Evolutionary conservation across 2,113 vertebrate species (phyloP).

Genomic region (Pseudorectes ferrugineus): DNA sequence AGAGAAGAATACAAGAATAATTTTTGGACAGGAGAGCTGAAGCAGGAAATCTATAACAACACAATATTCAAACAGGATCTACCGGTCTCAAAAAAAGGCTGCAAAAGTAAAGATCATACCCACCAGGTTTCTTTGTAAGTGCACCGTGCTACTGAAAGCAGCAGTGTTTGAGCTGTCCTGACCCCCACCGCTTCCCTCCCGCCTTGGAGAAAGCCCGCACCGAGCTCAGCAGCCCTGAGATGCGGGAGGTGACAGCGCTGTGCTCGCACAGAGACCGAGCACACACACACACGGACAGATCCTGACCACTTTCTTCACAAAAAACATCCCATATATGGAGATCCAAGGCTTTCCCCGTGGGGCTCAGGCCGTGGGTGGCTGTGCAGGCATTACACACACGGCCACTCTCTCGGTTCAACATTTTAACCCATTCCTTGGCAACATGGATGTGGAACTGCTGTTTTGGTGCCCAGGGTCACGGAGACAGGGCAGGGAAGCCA

Average conservation of each 20-base stretch:
- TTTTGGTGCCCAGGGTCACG: accelerated
- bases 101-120: neutral
- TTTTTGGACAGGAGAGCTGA: neutral
- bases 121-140: neutral
- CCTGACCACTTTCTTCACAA: neutral
- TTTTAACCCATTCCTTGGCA: neutral
- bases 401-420: neutral
- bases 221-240: accelerated
- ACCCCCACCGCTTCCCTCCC: accelerated
- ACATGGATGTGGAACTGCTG: accelerated
- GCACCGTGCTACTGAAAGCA: neutral
- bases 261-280: neutral
- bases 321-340: slow-evolving; percentile 46
- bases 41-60: neutral
- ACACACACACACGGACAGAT: neutral
- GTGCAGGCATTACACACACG: neutral
- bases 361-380: neutral
- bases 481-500: accelerated
- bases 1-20: neutral
- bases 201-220: neutral
- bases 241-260: neutral
- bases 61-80: neutral
- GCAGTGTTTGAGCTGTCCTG: neutral
- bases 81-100: accelerated
- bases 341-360: neutral